Percentiles rank a stretch among this genome's conserved stretches.
phyloP scores from a whole-genome alignment of 2,113 vertebrate genomes.

The Callipepla squamata region DNA sequence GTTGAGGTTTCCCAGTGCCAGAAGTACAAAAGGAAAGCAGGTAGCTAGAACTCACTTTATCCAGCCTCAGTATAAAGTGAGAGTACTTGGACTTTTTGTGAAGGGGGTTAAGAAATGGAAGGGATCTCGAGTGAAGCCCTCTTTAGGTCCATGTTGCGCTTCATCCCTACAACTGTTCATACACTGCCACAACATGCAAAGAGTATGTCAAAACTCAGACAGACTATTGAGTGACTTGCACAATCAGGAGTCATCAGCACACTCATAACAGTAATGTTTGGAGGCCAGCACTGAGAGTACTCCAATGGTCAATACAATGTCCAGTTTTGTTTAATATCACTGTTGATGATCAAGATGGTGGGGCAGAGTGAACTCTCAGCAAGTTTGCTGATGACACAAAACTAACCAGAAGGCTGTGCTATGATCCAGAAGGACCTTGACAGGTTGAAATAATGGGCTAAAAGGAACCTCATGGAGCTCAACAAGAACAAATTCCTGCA shows the following conservation, averaged over 20 bases:
- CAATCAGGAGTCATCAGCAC: background rate
- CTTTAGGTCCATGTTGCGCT: background rate
- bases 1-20: background rate
- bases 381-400: background rate
- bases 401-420: background rate
- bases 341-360: background rate
- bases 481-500: too few relatives aligned
- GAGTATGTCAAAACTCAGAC: background rate
- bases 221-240: background rate
- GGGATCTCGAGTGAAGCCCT: background rate
- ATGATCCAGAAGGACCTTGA: too few relatives aligned
- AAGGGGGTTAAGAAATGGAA: background rate
- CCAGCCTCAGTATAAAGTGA: background rate
- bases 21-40: background rate
- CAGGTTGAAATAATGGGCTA: too few relatives aligned
- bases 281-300: background rate
- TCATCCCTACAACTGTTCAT: background rate
- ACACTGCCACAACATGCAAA: rapidly evolving
- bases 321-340: background rate
- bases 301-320: background rate
- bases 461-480: too few relatives aligned
- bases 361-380: background rate
- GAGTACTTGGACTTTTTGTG: background rate
- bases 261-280: background rate
- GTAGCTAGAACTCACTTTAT: background rate